Conservation (phyloP, 1,140 invertebrate species). For the Temnothorax longispinosus region DNA sequence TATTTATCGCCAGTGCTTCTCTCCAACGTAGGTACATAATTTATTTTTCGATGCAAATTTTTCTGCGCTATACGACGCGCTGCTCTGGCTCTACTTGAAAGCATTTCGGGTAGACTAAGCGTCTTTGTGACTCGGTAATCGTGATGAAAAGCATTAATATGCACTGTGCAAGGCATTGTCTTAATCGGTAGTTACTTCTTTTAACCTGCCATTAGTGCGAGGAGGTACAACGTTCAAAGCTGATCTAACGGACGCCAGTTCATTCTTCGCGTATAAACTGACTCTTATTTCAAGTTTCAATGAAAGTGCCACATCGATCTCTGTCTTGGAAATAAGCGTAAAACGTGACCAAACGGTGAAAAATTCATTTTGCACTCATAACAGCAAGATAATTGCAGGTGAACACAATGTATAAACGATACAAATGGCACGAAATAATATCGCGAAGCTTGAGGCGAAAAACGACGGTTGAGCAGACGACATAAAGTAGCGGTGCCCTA, state of each 20-base stretch:
- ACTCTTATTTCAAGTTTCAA: neutral
- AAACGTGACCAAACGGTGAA: neutral
- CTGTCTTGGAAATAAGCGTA: neutral
- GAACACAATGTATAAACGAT: neutral
- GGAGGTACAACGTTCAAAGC: conserved; percentile 12
- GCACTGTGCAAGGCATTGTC: conserved; percentile 18
- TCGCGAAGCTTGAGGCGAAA: neutral
- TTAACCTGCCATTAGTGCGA: conserved; percentile 25
- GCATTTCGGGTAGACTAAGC: conserved; percentile 4
- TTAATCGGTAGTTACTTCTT: conserved; percentile 17
- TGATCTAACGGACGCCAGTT: neutral
- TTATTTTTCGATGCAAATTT: neutral
- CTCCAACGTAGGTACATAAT: neutral
- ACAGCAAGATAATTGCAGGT: neutral
- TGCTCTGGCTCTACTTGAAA: conserved; percentile 3
- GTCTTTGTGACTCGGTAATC: conserved; percentile 31
- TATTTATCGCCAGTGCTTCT: neutral
- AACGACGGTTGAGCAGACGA: neutral
- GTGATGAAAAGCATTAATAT: conserved; percentile 21
- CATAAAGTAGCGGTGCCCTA: neutral
- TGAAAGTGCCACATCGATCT: neutral
- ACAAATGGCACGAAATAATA: conserved; percentile 1
- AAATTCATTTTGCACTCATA: neutral
- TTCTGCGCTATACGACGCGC: conserved; percentile 24
- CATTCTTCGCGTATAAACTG: neutral